Evolutionary conservation across 2,113 vertebrate genomes (phyloP).

Genomic region (Nerophis ophidion): DNA sequence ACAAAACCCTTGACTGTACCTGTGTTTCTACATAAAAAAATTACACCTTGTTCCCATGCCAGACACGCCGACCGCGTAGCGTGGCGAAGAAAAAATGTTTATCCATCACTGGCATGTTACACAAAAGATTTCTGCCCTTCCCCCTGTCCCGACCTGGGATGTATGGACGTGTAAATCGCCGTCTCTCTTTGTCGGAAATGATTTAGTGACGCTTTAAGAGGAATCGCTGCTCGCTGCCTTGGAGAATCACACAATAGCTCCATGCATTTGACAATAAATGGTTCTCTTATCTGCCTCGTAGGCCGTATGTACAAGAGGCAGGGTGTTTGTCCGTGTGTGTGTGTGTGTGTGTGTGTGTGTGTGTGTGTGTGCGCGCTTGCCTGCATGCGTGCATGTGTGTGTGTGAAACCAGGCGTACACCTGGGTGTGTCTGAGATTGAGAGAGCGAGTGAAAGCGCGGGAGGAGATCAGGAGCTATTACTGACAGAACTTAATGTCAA

Average conservation of each 20-base stretch:
- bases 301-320: constrained; percentile 12
- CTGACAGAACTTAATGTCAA: constrained; percentile 61
- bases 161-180: constrained; percentile 57
- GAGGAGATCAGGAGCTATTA: constrained; percentile 65
- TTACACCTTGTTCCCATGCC: constrained; percentile 24
- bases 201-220: constrained; percentile 61
- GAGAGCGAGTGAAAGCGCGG: constrained; percentile 41
- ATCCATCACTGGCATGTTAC: constrained; percentile 51
- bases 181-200: constrained; percentile 57
- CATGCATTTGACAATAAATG: constrained; percentile 64
- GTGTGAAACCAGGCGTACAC: constrained; percentile 35
- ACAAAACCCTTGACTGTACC: constrained; percentile 42
- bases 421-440: constrained; percentile 56
- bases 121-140: constrained; percentile 56
- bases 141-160: constrained; percentile 38
- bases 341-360: constrained; percentile 25
- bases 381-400: constrained; percentile 4
- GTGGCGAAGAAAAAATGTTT: constrained; percentile 35
- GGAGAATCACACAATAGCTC: constrained; percentile 60
- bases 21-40: constrained; percentile 39
- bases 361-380: too few species aligned
- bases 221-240: constrained; percentile 51
- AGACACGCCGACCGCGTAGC: constrained; percentile 22
- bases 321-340: constrained; percentile 25
- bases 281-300: constrained; percentile 56